Percentiles rank a stretch among this genome's conserved stretches.
phyloP scores from a whole-genome alignment of 2,113 vertebrate species.

The Hydrochoerus hydrochaeris region DNA sequence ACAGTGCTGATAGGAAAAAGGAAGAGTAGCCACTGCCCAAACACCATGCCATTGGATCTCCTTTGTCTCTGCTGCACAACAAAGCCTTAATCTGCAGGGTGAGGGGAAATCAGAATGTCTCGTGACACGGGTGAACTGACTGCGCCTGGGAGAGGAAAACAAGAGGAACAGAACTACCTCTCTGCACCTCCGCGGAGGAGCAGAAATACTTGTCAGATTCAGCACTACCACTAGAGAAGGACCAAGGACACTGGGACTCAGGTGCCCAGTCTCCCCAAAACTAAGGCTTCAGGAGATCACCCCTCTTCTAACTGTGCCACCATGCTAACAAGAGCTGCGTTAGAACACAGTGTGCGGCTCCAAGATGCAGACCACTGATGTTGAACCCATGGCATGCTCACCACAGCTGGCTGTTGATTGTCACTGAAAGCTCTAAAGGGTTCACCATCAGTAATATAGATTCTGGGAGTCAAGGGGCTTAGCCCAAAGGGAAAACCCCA shows the following conservation, averaged over 20 bases:
- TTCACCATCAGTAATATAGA: background rate
- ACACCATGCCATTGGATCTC: background rate
- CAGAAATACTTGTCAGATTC: background rate
- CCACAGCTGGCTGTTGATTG: background rate
- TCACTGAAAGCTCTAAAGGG: background rate
- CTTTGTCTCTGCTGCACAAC: background rate
- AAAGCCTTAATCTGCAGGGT: background rate
- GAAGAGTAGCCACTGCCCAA: background rate
- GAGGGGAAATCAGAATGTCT: background rate
- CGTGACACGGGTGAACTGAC: background rate
- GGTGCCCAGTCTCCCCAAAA: background rate
- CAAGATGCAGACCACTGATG: background rate
- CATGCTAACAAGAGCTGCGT: background rate
- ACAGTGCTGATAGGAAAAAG: background rate
- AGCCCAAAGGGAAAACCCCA: background rate
- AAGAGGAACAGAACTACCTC: background rate
- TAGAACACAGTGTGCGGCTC: background rate
- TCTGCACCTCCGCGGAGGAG: too few species aligned
- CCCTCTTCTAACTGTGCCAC: too few species aligned
- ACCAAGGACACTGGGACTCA: background rate
- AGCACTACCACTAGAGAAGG: background rate
- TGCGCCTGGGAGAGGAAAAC: background rate
- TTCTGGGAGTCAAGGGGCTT: background rate
- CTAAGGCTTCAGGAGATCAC: background rate
- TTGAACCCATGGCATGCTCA: background rate